Evolutionary conservation across 2,888 invertebrate genomes (phyloP).

Genomic region (Callimorpha dominula): DNA sequence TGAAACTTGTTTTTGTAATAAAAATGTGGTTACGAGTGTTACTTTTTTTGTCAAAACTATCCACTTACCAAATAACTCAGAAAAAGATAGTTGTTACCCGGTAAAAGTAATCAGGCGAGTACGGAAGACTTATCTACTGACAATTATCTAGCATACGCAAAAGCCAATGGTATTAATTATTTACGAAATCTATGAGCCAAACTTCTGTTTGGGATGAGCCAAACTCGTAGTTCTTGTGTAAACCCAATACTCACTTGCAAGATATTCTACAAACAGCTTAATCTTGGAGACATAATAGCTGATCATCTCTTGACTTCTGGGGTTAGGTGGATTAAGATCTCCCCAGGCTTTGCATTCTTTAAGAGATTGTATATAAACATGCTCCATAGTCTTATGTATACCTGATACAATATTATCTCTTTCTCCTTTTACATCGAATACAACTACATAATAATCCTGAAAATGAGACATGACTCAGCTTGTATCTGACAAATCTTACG

Average conservation of each 20-base stretch:
- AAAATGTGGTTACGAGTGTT: too few species aligned
- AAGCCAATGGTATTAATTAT: too few species aligned
- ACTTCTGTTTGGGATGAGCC: too few species aligned
- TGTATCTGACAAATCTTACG: neutral
- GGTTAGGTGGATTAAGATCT: slow-evolving; percentile 80
- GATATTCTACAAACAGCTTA: slow-evolving; percentile 78
- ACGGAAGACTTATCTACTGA: too few species aligned
- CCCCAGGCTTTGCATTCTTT: slow-evolving; percentile 76
- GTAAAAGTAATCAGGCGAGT: too few species aligned
- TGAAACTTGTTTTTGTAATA: too few species aligned
- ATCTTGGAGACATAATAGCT: slow-evolving; percentile 76
- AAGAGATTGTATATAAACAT: slow-evolving; percentile 72
- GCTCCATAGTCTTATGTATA: slow-evolving; percentile 69
- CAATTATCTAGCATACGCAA: too few species aligned
- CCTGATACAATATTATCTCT: slow-evolving; percentile 80
- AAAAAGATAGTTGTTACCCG: too few species aligned
- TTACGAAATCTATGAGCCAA: too few species aligned
- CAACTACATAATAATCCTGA: slow-evolving; percentile 74
- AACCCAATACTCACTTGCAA: slow-evolving; percentile 69
- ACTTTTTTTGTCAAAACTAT: too few species aligned
- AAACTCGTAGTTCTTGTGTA: neutral
- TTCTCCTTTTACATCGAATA: slow-evolving; percentile 72
- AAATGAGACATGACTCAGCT: slow-evolving; percentile 29
- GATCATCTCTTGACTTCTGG: slow-evolving; percentile 73
- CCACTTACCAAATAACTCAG: too few species aligned